Conservation (phyloP, 1,140 invertebrate species). For the Drosophila arawakana region DNA sequence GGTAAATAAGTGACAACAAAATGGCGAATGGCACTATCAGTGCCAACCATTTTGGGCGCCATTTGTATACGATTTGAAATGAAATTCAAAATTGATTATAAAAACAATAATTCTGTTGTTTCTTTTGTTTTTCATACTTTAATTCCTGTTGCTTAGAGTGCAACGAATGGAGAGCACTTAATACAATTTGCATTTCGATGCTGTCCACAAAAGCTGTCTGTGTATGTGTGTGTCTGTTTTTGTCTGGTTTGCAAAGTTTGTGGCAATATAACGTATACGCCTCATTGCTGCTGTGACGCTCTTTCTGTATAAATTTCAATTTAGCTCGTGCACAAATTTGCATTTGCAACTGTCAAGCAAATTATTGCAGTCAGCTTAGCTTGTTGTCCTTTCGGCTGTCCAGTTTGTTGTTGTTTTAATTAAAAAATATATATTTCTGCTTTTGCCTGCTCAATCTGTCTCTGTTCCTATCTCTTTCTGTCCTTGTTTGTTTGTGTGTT, state of each 20-base stretch:
- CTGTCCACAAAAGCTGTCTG: conserved; percentile 29
- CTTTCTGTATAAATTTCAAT: conserved; percentile 73
- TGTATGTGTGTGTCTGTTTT: background rate
- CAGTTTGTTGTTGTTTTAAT: conserved; percentile 72
- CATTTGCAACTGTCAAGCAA: conserved; percentile 78
- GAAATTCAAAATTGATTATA: conserved; percentile 9
- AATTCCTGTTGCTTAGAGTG: conserved; percentile 11
- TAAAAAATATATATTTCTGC: conserved; percentile 61
- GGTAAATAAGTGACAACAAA: conserved; percentile 9
- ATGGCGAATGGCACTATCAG: conserved; percentile 1
- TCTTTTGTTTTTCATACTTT: background rate
- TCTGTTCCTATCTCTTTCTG: background rate
- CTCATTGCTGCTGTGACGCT: conserved; percentile 17
- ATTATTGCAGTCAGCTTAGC: conserved; percentile 66
- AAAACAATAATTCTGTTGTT: conserved; percentile 7
- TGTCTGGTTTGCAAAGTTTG: conserved; percentile 40
- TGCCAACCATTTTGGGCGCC: conserved; percentile 1
- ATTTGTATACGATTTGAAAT: background rate
- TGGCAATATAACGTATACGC: conserved; percentile 40
- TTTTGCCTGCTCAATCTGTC: conserved; percentile 2
- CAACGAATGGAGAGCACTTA: conserved; percentile 52
- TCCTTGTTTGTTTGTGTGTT: background rate
- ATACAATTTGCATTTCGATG: conserved; percentile 71
- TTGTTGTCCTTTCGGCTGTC: conserved; percentile 35
- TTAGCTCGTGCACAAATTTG: conserved; percentile 65